phyloP scores from a whole-genome alignment of 2,113 vertebrate genomes.

The Bucco capensis region DNA sequence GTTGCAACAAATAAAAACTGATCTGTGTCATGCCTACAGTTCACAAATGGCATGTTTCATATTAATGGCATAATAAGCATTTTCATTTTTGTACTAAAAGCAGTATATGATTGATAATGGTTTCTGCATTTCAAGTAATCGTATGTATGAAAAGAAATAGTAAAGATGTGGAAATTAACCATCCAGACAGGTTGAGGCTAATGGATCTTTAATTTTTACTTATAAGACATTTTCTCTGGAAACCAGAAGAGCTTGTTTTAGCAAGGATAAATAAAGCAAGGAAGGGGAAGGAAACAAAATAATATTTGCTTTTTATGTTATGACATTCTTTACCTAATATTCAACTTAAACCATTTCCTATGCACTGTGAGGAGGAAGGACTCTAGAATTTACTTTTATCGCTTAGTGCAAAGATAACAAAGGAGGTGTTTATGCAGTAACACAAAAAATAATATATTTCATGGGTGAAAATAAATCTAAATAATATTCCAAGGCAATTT shows the following conservation, averaged over 20 bases:
- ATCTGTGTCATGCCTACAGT: neutral
- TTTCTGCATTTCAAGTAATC: neutral
- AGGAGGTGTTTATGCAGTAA: neutral
- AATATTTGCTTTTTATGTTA: neutral
- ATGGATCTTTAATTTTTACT: neutral
- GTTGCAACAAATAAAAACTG: neutral
- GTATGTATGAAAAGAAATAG: neutral
- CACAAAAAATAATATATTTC: neutral
- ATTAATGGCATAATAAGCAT: neutral
- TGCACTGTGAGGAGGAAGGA: neutral
- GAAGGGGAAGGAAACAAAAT: neutral
- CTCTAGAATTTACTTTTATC: neutral
- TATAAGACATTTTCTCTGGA: neutral
- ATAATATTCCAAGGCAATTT: neutral
- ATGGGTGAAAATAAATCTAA: neutral
- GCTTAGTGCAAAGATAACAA: neutral
- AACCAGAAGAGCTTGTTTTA: neutral
- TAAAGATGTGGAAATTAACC: neutral
- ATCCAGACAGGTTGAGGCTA: neutral
- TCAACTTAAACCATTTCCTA: neutral
- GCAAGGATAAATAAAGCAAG: neutral
- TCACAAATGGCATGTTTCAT: neutral
- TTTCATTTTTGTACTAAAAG: neutral
- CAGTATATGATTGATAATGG: neutral
- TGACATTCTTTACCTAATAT: neutral